Evolutionary conservation across 2,113 vertebrate genomes (phyloP).

Genomic region (Corythoichthys intestinalis): DNA sequence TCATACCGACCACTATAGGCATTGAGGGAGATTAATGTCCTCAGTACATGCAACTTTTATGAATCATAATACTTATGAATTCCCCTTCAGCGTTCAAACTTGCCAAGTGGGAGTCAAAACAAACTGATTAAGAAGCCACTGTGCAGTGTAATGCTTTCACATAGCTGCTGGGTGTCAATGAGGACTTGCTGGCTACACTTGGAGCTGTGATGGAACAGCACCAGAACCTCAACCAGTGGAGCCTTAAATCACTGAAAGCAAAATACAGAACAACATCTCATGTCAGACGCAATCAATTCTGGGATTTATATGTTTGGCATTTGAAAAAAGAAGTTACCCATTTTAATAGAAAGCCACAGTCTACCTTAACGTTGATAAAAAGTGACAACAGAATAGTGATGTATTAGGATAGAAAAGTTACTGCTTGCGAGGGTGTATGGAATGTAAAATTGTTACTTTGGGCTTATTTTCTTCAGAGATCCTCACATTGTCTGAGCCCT

Average conservation of each 20-base stretch:
- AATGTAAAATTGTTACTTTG: not conserved
- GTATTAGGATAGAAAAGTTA: not conserved
- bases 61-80: slow-evolving; percentile 70
- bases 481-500: too few species aligned
- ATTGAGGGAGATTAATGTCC: slow-evolving; percentile 64
- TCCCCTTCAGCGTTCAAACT: slow-evolving; percentile 43
- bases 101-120: slow-evolving; percentile 40
- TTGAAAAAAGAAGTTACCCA: not conserved
- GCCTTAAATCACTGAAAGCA: not conserved
- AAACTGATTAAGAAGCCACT: slow-evolving; percentile 44
- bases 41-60: slow-evolving; percentile 72
- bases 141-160: slow-evolving; percentile 22
- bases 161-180: slow-evolving; percentile 34
- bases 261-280: not conserved
- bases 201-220: slow-evolving; percentile 20
- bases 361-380: not conserved
- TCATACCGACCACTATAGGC: slow-evolving; percentile 59
- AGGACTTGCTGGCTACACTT: slow-evolving; percentile 37
- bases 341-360: not conserved
- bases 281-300: not conserved
- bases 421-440: not conserved
- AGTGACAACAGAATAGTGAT: not conserved
- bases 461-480: not conserved
- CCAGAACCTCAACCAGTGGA: slow-evolving; percentile 26
- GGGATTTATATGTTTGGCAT: not conserved